These are phyloP conservation scores for Melitaea athalia DNA, from an alignment of 2,888 invertebrate species.

Conservation along the genomic window DNA sequence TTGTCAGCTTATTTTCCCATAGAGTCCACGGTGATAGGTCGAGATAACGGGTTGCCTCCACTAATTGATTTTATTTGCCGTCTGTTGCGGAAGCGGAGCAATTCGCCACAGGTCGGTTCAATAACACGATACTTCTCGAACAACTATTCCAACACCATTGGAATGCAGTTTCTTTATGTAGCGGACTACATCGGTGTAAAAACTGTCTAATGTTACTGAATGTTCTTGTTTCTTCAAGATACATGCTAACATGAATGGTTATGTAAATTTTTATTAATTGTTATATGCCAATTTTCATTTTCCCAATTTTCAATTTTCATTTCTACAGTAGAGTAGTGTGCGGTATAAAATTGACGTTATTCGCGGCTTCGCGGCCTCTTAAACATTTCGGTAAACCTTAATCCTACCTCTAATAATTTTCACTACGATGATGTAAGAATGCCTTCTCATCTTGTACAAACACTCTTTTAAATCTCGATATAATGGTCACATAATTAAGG, in stretches of 20 bases:
- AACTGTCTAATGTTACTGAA: constrained; percentile 23
- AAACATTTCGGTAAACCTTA: too few relatives aligned
- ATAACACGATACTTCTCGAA: constrained; percentile 62
- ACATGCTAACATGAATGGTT: not conserved
- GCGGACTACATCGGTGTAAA: constrained; percentile 39
- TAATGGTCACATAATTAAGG: too few relatives aligned
- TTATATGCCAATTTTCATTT: constrained; percentile 14
- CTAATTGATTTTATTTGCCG: constrained; percentile 69
- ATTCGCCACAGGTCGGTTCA: constrained; percentile 70
- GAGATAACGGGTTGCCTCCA: constrained; percentile 54
- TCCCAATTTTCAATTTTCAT: not conserved
- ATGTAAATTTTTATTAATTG: constrained; percentile 1
- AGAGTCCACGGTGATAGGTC: constrained; percentile 39
- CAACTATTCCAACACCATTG: constrained; percentile 52
- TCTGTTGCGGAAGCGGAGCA: constrained; percentile 64
- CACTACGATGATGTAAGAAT: too few relatives aligned
- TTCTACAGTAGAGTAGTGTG: not conserved
- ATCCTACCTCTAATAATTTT: too few relatives aligned
- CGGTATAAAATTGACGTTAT: not conserved
- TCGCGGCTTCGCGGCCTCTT: too few relatives aligned
- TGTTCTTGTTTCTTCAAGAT: constrained; percentile 15
- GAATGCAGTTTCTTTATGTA: constrained; percentile 58
- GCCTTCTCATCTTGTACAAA: too few relatives aligned
- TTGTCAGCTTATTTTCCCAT: constrained; percentile 39
- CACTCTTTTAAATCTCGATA: too few relatives aligned